Evolutionary conservation across 1,140 invertebrate species (phyloP).

Genomic region (Diuraphis noxia): DNA sequence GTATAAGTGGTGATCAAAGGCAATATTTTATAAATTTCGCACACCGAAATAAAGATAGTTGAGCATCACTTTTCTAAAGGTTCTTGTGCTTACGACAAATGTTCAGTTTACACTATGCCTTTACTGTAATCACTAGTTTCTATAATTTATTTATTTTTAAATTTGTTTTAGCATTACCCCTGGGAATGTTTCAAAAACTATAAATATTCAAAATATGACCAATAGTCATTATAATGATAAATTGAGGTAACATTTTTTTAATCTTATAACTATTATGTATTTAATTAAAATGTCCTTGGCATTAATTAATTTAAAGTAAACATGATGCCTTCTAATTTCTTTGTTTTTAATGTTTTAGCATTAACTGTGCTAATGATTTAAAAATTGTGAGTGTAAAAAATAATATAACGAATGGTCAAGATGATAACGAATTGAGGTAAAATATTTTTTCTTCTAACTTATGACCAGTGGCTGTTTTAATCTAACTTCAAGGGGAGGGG

Average conservation of each 20-base stretch:
- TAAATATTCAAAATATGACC: neutral
- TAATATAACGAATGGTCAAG: neutral
- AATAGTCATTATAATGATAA: neutral
- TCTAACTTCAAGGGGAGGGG: too few relatives aligned
- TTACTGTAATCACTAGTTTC: too few relatives aligned
- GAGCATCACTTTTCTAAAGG: too few relatives aligned
- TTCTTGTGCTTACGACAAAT: too few relatives aligned
- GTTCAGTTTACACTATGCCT: too few relatives aligned
- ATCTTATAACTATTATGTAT: neutral
- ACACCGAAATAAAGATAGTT: too few relatives aligned
- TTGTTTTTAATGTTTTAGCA: neutral
- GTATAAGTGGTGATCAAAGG: too few relatives aligned
- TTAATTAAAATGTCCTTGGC: neutral
- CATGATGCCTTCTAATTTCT: neutral
- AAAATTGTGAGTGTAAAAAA: neutral
- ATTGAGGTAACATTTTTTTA: neutral
- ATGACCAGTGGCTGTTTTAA: too few relatives aligned
- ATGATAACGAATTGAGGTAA: neutral
- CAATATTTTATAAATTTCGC: too few relatives aligned
- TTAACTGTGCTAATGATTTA: neutral
- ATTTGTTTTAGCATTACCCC: neutral
- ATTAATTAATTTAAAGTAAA: neutral
- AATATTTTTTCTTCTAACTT: neutral
- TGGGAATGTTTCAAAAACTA: neutral
- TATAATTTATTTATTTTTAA: neutral